phyloP scores from a whole-genome alignment of 2,888 invertebrate species.

The Heteromurus nitidus region DNA sequence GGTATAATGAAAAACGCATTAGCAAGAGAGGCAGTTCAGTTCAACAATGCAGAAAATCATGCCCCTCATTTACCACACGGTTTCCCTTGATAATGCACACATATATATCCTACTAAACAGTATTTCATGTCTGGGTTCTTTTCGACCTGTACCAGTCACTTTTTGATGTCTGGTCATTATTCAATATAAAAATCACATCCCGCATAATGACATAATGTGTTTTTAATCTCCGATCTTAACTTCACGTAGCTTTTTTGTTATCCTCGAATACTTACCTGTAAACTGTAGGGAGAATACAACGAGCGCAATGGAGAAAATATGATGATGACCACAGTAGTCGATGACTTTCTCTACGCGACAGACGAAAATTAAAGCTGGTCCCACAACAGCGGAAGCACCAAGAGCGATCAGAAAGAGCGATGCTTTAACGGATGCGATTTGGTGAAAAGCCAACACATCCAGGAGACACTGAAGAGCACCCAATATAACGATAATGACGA shows the following conservation, averaged over 20 bases:
- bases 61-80: background rate
- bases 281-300: slow-evolving; percentile 72
- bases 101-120: background rate
- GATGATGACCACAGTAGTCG: slow-evolving; percentile 72
- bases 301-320: slow-evolving; percentile 71
- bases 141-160: background rate
- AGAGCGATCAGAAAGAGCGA: slow-evolving; percentile 67
- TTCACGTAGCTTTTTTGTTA: background rate
- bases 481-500: slow-evolving; percentile 66
- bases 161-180: background rate
- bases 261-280: slow-evolving; percentile 69
- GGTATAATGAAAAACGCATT: too few relatives aligned
- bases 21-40: too few relatives aligned
- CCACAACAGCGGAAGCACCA: slow-evolving; percentile 69
- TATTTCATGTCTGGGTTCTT: background rate
- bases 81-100: background rate
- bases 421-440: slow-evolving; percentile 68
- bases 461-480: slow-evolving; percentile 69
- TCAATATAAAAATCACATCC: background rate
- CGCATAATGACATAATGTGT: background rate
- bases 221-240: slow-evolving; percentile 29
- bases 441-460: slow-evolving; percentile 70
- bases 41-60: background rate
- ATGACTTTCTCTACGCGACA: slow-evolving; percentile 73
- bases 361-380: slow-evolving; percentile 70